Base-by-base conservation (phyloP, 64 coral and sea anemone species). In the Pachyseris speciosa region DNA sequence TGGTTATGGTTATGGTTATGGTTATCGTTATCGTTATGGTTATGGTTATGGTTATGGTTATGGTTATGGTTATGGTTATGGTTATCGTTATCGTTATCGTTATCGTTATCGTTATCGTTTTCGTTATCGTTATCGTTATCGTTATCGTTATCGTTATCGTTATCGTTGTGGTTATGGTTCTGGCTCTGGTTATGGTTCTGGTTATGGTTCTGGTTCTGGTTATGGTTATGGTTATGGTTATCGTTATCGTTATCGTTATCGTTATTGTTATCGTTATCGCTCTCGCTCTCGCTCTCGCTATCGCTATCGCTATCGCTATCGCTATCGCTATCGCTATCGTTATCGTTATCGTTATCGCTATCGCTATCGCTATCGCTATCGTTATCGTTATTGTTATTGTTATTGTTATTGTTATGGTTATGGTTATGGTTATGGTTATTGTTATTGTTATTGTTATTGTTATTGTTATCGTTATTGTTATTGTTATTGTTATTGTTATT, bases 61-160 rank as follows among this genome's bases (percentile, higher is more conserved):
- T n/a, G n/a, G n/a, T n/a, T n/a, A n/a, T n/a, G n/a, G n/a, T n/a
- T n/a, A n/a, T n/a, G n/a, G n/a, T n/a, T n/a, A n/a, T n/a, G n/a
- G n/a, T n/a, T n/a, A n/a, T n/a, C n/a, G n/a, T 70, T 70, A 70
- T 70, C 67, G 67, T 70, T 70, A 70, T 29, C 67, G n/a, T 70
- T 70, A 70, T 29, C 67, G 27, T 70, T 29, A 70, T 70, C 67
- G 8, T 70, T 29, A 70, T 70, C 67, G 27, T 70, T 70, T 22
- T 70, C 27, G 8, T 70, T 70, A 29, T 29, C 67, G 8, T 70
- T 70, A 29, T 29, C 27, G 8, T 70, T 70, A 29, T 29, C 67
- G 67, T 70, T 70, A 70, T 70, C 67, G 67, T 29, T 70, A 29
- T 70, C 67, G n/a, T 29, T 70, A 70, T 29, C 67, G 8, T 70